Base-by-base conservation (phyloP, 2,797 vertebrate genomes). In the Macropus fuliginosus region DNA sequence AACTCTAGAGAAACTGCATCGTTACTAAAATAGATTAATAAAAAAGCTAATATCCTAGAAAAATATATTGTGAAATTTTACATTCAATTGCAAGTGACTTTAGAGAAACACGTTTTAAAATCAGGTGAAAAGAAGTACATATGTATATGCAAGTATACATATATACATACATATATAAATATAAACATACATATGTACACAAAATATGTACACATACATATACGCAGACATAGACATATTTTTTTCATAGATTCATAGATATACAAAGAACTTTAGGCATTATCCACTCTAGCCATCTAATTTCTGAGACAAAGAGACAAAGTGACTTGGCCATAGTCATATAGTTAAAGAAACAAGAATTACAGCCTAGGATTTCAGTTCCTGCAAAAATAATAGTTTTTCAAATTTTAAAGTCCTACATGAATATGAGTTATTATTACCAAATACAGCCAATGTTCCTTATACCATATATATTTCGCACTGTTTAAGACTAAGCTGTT, bases 181-280 rank as follows among this genome's bases (percentile, higher is more conserved):
- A 89, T 27, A 87, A 9, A n/a, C 5, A n/a, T 27, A 89, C 46
- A 87, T 5, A 59, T 59, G 11, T 59, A 29, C 29, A 57, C 28
- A 57, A 29, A 57, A 57, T 28, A 57, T 28, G 29, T 46, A 46
- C 46, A 18, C 81, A n/a, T 91, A 31, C 5, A 91, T 46, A 62
- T 62, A 31, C 34, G 4, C 59, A 62, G 59, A 62, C 3, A 34
- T 34, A 91, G 28, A 91, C 57, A 13, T 27, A 81, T 93, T 91
- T 92, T 95, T 96, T 96, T 95, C 95, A 95, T 94, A 95, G 94
- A 94, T 74, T 94, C 93, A 96, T 93, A 96, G 92, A 94, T 34
- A n/a, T 97, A 90, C 90, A 92, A 96, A 96, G 95, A 54, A 95
- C 54, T 93, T 94, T 94, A 93, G 91, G 94, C 52, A 91, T 55